Percentiles rank a stretch among this genome's conserved stretches.
These are phyloP conservation scores for Nyctalus aviator DNA, from an alignment of 2,797 vertebrate genomes.

Conservation along the genomic window DNA sequence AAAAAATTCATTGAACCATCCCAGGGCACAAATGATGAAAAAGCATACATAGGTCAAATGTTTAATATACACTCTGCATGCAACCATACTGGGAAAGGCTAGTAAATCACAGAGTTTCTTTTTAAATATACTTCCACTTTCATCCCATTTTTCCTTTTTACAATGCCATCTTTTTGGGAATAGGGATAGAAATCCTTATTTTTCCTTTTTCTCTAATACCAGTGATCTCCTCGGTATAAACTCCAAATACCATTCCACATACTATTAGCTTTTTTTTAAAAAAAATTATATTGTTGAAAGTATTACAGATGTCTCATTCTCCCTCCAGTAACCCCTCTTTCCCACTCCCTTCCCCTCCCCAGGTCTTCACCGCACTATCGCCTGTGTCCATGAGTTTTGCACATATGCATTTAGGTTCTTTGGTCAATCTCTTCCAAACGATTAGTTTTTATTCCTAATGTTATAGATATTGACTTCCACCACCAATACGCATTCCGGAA, in stretches of 20 bases:
- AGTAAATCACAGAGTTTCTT: not conserved
- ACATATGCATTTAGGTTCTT: no score
- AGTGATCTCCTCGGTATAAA: not conserved
- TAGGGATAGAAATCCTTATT: not conserved
- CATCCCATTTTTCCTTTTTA: not conserved
- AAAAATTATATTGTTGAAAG: not conserved
- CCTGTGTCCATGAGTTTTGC: no score
- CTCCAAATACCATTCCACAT: not conserved
- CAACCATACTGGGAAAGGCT: not conserved
- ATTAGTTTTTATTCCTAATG: not conserved
- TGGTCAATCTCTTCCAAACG: no score
- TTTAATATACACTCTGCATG: not conserved
- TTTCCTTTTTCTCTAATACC: not conserved
- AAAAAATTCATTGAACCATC: not conserved
- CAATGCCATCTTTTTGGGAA: not conserved
- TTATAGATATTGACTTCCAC: fast-evolving
- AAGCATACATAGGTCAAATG: not conserved
- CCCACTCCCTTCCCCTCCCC: no score
- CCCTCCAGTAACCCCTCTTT: no score
- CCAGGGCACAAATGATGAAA: not conserved
- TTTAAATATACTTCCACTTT: not conserved
- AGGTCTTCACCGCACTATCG: no score
- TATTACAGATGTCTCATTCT: not conserved
- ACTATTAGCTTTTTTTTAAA: not conserved
- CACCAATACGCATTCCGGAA: not conserved